Evolutionary conservation across 2,113 vertebrate species (phyloP).

Genomic region (Callorhinus ursinus): DNA sequence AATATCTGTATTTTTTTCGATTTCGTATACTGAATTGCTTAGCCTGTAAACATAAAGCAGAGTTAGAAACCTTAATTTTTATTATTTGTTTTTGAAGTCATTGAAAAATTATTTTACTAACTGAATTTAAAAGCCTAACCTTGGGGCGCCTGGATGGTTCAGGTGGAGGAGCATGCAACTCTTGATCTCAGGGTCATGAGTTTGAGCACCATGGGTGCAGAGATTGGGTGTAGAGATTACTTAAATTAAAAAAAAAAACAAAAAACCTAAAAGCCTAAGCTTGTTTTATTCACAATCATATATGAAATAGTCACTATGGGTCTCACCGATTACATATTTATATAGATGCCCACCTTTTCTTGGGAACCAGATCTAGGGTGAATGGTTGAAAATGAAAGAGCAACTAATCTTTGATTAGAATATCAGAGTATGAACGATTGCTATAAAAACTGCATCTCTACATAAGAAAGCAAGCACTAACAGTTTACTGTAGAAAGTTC

Average conservation of each 20-base stretch:
- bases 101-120: not conserved
- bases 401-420: not conserved
- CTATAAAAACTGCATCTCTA: not conserved
- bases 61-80: slow-evolving; percentile 24
- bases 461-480: slow-evolving; percentile 1
- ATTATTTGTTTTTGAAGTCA: not conserved
- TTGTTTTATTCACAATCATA: not conserved
- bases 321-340: not conserved
- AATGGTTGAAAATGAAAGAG: not conserved
- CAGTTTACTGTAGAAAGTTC: not conserved
- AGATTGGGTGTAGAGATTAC: not conserved
- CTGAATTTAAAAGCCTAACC: slow-evolving; percentile 27
- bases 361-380: not conserved
- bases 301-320: not conserved
- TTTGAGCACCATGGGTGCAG: not conserved
- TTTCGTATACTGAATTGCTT: not conserved
- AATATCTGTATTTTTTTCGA: not conserved
- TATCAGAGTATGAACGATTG: not conserved
- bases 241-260: not conserved
- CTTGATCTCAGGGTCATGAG: not conserved
- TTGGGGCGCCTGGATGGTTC: not conserved
- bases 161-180: not conserved
- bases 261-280: not conserved
- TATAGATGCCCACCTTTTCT: not conserved
- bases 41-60: not conserved